These are phyloP conservation scores for Eremophila alpestris DNA, from an alignment of 2,797 vertebrate genomes.

Conservation along the genomic window DNA sequence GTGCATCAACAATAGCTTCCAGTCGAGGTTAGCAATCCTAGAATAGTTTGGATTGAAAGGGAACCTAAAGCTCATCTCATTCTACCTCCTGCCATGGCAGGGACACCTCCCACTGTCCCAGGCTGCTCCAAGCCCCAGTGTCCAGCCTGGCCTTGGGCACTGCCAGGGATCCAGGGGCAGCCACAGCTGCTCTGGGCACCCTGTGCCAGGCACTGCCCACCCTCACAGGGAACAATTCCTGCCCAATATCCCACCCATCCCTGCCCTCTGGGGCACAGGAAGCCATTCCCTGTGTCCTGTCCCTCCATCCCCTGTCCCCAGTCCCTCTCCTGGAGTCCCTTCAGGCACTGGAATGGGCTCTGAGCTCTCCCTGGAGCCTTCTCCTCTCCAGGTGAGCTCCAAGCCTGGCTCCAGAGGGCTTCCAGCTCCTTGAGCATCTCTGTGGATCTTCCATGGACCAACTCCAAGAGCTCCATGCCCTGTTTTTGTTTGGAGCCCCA, in stretches of 20 bases:
- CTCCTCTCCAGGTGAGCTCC: neutral
- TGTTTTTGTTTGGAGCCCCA: neutral
- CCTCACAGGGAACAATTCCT: neutral
- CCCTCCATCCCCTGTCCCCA: neutral
- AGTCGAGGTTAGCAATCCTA: neutral
- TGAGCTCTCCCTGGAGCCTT: neutral
- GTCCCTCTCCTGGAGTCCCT: neutral
- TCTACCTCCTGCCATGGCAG: neutral
- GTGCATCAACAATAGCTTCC: neutral
- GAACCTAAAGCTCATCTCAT: neutral
- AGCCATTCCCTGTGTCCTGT: neutral
- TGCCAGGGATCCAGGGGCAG: neutral
- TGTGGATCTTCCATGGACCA: neutral
- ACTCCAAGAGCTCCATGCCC: neutral
- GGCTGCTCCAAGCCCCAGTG: accelerated
- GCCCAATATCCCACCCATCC: accelerated
- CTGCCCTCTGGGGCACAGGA: neutral
- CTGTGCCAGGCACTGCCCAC: neutral
- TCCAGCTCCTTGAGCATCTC: neutral
- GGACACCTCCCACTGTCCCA: accelerated
- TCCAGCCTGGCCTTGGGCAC: neutral
- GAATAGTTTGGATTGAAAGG: neutral
- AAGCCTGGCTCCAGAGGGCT: neutral
- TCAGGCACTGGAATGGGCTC: accelerated
- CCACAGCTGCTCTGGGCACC: neutral